Conservation (phyloP, 2,888 invertebrate genomes). For the Scaptomyza reducta region DNA sequence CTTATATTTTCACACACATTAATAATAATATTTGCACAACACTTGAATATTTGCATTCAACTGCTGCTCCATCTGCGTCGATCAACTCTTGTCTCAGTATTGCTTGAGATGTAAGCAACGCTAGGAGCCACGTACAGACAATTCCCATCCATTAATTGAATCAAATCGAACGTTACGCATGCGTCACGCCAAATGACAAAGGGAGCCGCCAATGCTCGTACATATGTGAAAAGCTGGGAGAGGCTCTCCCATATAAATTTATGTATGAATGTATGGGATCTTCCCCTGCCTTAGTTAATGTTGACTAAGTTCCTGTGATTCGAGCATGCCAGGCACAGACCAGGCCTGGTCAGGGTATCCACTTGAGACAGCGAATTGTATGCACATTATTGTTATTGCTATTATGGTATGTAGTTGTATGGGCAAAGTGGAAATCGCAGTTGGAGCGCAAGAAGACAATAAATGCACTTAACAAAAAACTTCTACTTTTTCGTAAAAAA, state of each 20-base stretch:
- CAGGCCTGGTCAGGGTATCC: constrained; percentile 19
- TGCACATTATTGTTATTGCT: constrained; percentile 74
- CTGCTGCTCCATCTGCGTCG: constrained; percentile 13
- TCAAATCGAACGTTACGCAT: constrained; percentile 81
- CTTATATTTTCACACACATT: constrained; percentile 9
- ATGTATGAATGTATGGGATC: neutral
- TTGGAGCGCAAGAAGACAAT: constrained; percentile 47
- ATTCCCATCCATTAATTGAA: constrained; percentile 78
- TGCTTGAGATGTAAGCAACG: constrained; percentile 17
- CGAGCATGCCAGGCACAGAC: constrained; percentile 2
- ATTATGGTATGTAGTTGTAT: constrained; percentile 74
- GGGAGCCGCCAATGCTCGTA: constrained; percentile 59
- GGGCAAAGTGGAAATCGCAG: constrained; percentile 67
- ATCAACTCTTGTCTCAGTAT: constrained; percentile 5
- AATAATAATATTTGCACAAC: constrained; percentile 40
- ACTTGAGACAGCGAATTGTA: constrained; percentile 51
- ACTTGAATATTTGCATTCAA: constrained; percentile 31
- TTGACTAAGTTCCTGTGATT: constrained; percentile 9
- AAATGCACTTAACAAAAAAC: constrained; percentile 15
- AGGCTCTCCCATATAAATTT: constrained; percentile 50
- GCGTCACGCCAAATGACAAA: constrained; percentile 76
- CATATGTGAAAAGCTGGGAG: constrained; percentile 27
- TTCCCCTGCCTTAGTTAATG: constrained; percentile 21
- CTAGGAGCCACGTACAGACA: constrained; percentile 63
- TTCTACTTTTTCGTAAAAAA: too few relatives aligned